A percentile compares a stretch with the other conserved stretches of the same genome.
phyloP scores from a whole-genome alignment of 2,113 vertebrate species.

The Anarhynchus alexandrinus region DNA sequence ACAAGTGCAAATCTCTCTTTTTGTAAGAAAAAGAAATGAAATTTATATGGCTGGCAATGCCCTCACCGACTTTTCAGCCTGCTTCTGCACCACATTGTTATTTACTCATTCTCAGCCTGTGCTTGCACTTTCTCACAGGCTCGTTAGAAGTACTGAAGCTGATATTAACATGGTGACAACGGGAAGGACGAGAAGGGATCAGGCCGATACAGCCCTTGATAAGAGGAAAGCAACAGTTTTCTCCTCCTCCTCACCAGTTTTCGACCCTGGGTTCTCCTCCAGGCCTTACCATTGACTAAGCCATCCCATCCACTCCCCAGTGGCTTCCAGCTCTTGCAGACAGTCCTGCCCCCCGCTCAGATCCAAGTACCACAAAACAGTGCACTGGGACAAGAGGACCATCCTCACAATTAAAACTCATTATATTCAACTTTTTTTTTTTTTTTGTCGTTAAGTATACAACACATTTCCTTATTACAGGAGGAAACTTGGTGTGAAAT shows the following conservation, averaged over 20 bases:
- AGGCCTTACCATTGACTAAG: background rate
- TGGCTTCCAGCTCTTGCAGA: background rate
- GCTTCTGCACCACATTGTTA: background rate
- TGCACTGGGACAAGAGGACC: background rate
- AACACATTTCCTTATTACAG: background rate
- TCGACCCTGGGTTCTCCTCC: background rate
- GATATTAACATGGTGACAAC: background rate
- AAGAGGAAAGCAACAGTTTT: background rate
- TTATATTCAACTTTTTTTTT: background rate
- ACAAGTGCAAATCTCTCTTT: background rate
- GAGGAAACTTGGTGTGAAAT: background rate
- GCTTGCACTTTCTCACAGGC: background rate
- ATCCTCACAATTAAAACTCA: background rate
- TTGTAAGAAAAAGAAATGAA: background rate
- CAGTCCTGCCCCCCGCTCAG: background rate
- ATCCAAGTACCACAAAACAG: background rate
- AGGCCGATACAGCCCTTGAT: background rate
- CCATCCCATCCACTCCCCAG: background rate
- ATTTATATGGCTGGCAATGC: background rate
- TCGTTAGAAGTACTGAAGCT: background rate
- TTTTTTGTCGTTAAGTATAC: too few relatives aligned
- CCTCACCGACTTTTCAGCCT: background rate
- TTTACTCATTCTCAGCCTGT: background rate
- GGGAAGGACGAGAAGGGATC: background rate
- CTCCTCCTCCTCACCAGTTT: background rate